Base-by-base conservation (phyloP, 1,140 invertebrate species). In the Lethrus apterus region DNA sequence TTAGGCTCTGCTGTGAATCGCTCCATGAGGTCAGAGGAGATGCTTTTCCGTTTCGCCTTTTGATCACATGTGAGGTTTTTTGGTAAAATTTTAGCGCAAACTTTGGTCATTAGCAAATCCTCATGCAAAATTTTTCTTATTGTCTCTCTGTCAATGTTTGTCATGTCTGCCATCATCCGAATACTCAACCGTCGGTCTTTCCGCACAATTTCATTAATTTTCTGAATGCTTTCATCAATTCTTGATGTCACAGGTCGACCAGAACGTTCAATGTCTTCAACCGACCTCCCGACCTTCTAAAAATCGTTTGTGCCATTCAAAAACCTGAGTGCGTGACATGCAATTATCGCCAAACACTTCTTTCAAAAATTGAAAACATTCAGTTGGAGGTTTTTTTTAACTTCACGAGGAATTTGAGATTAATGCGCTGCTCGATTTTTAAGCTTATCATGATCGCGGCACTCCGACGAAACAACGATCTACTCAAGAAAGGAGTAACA, bases 231-330 rank as follows among this genome's bases (percentile, higher is more conserved):
- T 13, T 40, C 34, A 17, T 10, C 8, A 19, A 17, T 3, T 34
- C 29, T 4, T 10, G 3, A 45, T n/a, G 4, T 19, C 33, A 13
- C 10, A 18, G 44, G 32, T 2, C 57, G 47, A 46, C 60, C 57
- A 46, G 35, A n/a, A 3, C 46, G 21, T 9, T 42, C 44, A 31
- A 55, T 35, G 43, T 64, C 58, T 54, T 59, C 49, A 46, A 59
- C n/a, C 54, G 36, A 42, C 43, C 53, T 62, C 53, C 41, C 53
- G 44, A 32, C 54, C 47, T 17, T 40, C 42, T 51, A 50, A 29
- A 11, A 58, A 60, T 13, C 45, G 19, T 44, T 58, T 59, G 46
- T 48, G 58, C 57, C 54, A 58, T 31, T 62, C 49, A 40, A 57
- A 59, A 23, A 44, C 46, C 26, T 15, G 21, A 44, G 42, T 18